These are phyloP conservation scores for Neoarius graeffei DNA, from an alignment of 2,113 vertebrate species.

Conservation along the genomic window DNA sequence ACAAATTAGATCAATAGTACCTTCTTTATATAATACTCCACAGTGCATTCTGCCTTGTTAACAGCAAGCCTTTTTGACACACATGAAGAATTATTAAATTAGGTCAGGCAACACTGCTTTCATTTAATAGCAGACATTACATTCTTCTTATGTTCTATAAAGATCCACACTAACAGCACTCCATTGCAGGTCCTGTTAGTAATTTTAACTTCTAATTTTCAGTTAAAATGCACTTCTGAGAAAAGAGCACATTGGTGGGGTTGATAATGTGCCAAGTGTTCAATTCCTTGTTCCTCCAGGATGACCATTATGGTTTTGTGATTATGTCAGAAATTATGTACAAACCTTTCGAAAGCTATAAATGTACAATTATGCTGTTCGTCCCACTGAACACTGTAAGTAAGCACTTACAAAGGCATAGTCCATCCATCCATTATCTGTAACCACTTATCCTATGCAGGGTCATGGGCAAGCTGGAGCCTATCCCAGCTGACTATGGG, in stretches of 20 bases:
- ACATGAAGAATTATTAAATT: conserved; percentile 33
- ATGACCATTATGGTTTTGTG: not conserved
- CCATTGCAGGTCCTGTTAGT: not conserved
- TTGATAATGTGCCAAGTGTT: not conserved
- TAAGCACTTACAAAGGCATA: not conserved
- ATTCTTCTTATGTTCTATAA: not conserved
- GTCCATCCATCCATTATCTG: no score
- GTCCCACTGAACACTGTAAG: not conserved
- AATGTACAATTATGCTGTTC: not conserved
- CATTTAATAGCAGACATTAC: not conserved
- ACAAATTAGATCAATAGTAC: not conserved
- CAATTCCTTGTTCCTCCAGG: not conserved
- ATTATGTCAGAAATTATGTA: not conserved
- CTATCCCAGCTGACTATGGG: no score
- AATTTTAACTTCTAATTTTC: not conserved
- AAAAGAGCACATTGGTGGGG: not conserved
- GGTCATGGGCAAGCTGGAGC: no score
- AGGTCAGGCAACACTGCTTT: conserved; percentile 7
- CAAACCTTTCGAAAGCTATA: not conserved
- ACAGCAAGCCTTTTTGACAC: conserved; percentile 7
- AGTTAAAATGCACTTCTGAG: conserved; percentile 2
- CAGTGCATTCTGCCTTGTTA: conserved; percentile 20
- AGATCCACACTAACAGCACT: not conserved
- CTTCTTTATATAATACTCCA: not conserved
- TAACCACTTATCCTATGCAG: no score